These are phyloP conservation scores for Anagyrus pseudococci DNA, from an alignment of 2,888 invertebrate species.

Conservation along the genomic window DNA sequence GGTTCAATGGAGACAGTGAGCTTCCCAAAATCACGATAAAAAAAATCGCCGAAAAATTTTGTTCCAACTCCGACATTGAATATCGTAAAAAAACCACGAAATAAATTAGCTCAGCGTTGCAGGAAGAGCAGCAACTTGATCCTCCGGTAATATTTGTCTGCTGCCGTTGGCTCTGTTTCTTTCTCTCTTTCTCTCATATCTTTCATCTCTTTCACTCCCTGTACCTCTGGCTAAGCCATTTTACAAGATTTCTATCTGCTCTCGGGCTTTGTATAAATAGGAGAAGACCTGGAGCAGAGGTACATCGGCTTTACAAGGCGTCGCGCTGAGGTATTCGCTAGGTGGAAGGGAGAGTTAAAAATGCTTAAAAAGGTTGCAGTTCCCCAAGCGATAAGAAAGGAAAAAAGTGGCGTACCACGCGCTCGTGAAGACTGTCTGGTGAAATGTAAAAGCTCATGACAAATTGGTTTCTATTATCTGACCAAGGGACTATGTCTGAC, in stretches of 20 bases:
- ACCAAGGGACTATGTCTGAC: conserved; percentile 22
- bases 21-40: no score
- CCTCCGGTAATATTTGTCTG: conserved; percentile 55
- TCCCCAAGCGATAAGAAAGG: conserved; percentile 18
- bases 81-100: no score
- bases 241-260: conserved; percentile 57
- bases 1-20: no score
- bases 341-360: no score
- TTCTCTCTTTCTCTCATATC: no score
- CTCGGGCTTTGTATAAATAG: conserved; percentile 43
- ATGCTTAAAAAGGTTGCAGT: conserved; percentile 2
- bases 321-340: not conserved
- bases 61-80: no score
- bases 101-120: no score
- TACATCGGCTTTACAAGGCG: conserved; percentile 14
- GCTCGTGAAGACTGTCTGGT: no score
- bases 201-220: no score
- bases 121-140: no score
- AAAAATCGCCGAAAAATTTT: no score
- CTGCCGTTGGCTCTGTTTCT: no score
- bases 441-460: conserved; percentile 50
- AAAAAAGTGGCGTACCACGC: conserved; percentile 10
- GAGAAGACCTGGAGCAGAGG: conserved; percentile 13
- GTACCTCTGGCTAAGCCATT: conserved; percentile 53
- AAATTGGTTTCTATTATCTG: conserved; percentile 52